phyloP scores from a whole-genome alignment of 1,140 invertebrate species.

The Sesamia nonagrioides region DNA sequence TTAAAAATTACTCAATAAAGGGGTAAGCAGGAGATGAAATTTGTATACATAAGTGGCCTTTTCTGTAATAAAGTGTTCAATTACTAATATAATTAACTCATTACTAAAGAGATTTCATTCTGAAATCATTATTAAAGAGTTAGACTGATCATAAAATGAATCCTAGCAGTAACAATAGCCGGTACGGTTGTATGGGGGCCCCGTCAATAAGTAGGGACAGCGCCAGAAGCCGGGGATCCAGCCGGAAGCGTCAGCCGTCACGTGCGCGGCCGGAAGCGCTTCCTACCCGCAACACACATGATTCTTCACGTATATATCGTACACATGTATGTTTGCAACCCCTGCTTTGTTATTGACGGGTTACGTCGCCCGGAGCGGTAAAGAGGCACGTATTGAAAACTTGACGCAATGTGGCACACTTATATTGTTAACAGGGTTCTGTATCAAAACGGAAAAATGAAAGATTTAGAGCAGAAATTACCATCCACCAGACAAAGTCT shows the following conservation, averaged over 20 bases:
- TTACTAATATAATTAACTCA: no score
- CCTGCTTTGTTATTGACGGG: conserved; percentile 32
- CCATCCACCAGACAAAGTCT: no score
- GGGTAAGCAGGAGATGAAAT: no score
- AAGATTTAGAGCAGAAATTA: no score
- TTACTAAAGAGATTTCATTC: no score
- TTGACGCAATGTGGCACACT: background rate
- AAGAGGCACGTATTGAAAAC: conserved; percentile 12
- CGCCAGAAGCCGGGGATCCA: conserved; percentile 59
- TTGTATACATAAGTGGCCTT: no score
- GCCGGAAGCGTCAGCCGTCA: conserved; percentile 66
- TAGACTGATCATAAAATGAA: conserved; percentile 20
- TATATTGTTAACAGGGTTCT: background rate
- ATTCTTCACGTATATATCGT: background rate
- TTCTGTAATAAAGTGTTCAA: no score
- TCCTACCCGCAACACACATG: background rate
- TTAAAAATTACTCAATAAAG: no score
- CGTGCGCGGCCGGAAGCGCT: conserved; percentile 25
- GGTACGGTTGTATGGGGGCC: conserved; percentile 6
- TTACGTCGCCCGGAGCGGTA: conserved; percentile 2
- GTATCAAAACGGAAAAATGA: no score
- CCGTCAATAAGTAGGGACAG: conserved; percentile 34
- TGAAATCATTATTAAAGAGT: background rate
- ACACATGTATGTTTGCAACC: conserved; percentile 2
- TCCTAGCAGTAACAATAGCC: conserved; percentile 15